Percentiles rank a stretch among this genome's conserved stretches.
phyloP scores from a whole-genome alignment of 1,140 invertebrate species.

The Tetranychus cinnabarinus region DNA sequence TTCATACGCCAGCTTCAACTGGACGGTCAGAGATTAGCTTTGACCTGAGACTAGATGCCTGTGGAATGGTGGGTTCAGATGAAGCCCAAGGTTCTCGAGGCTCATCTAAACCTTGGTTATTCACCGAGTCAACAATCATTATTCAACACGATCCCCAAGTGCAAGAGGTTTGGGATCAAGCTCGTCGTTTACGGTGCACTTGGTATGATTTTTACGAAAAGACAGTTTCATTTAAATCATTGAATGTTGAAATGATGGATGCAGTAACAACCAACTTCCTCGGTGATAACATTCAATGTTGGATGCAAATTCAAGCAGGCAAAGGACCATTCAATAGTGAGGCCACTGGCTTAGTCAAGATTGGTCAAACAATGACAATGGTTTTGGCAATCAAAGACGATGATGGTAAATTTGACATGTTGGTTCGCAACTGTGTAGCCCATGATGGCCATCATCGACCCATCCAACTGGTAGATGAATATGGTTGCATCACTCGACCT shows the following conservation, averaged over 20 bases:
- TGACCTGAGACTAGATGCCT: conserved; percentile 69
- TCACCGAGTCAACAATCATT: conserved; percentile 81
- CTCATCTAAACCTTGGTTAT: conserved; percentile 56
- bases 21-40: conserved; percentile 68
- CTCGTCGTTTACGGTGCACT: conserved; percentile 64
- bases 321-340: conserved; percentile 77
- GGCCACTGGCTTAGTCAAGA: conserved; percentile 78
- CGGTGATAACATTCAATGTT: conserved; percentile 73
- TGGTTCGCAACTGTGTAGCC: conserved; percentile 74
- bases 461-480: conserved; percentile 70
- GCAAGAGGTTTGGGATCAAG: conserved; percentile 88
- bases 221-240: conserved; percentile 72
- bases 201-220: conserved; percentile 92
- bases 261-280: conserved; percentile 76
- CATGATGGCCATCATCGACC: conserved; percentile 74
- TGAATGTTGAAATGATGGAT: conserved; percentile 83
- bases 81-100: background rate
- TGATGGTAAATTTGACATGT: conserved; percentile 83
- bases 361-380: conserved; percentile 88
- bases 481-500: conserved; percentile 66
- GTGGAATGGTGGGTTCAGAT: conserved; percentile 60
- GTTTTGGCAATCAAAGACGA: conserved; percentile 81
- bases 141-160: conserved; percentile 83
- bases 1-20: conserved; percentile 64
- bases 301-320: conserved; percentile 33